phyloP scores from a whole-genome alignment of 2,797 vertebrate genomes.

The Poecilia velifera region DNA sequence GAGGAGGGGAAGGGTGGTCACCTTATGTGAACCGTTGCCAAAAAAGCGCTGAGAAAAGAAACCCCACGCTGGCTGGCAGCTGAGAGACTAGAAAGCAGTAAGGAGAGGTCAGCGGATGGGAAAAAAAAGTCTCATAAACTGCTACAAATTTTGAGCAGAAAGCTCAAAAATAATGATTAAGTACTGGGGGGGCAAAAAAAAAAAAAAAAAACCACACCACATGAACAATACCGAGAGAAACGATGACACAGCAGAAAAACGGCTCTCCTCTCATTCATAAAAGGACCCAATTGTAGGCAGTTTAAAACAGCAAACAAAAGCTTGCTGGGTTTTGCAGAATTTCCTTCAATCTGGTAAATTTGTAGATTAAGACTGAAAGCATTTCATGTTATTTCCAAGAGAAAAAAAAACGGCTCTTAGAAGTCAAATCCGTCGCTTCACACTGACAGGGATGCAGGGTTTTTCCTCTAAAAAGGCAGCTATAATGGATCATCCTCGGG shows the following conservation, averaged over 20 bases:
- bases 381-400: constrained; percentile 42
- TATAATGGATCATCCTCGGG: constrained; percentile 58
- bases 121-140: constrained; percentile 5
- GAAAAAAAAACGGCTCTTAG: constrained; percentile 38
- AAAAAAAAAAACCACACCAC: constrained; percentile 14
- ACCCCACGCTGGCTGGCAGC: constrained; percentile 43
- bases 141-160: neutral
- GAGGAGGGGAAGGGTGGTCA: constrained; percentile 55
- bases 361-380: constrained; percentile 47
- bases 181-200: constrained; percentile 2
- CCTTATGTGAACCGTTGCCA: constrained; percentile 75
- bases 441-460: constrained; percentile 49
- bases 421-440: constrained; percentile 53
- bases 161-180: constrained; percentile 31
- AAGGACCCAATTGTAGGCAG: constrained; percentile 21
- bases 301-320: constrained; percentile 22
- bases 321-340: constrained; percentile 26
- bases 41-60: constrained; percentile 55
- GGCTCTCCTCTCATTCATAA: constrained; percentile 44
- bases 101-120: constrained; percentile 50
- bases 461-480: constrained; percentile 51
- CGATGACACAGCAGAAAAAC: constrained; percentile 58
- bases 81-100: constrained; percentile 77
- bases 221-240: constrained; percentile 43
- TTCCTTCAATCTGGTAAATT: constrained; percentile 38